A percentile compares a stretch with the other conserved stretches of the same genome.
phyloP scores from a whole-genome alignment of 2,797 vertebrate species.

The Vespertilio murinus region DNA sequence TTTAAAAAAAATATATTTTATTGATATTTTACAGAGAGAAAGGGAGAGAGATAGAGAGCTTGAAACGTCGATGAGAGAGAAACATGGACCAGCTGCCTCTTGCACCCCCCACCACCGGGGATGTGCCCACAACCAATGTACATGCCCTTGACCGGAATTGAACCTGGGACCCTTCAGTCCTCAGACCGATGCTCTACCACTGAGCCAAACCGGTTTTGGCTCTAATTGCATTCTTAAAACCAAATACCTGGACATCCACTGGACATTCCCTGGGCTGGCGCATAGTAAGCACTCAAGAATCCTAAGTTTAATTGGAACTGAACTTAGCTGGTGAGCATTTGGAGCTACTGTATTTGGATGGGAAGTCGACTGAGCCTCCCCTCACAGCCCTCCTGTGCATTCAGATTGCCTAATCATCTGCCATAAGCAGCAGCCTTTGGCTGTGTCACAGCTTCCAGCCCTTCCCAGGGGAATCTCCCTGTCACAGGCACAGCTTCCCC shows the following conservation, averaged over 20 bases:
- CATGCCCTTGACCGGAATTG: too few species aligned
- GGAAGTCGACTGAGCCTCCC: not conserved
- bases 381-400: not conserved
- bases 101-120: too few species aligned
- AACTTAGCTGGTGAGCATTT: not conserved
- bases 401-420: not conserved
- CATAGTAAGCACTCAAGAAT: not conserved
- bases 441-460: not conserved
- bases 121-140: too few species aligned
- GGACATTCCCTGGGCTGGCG: not conserved
- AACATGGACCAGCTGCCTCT: too few species aligned
- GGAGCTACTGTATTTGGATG: not conserved
- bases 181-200: too few species aligned
- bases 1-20: too few species aligned
- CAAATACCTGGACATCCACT: not conserved
- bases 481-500: not conserved
- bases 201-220: too few species aligned
- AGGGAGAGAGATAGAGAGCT: too few species aligned
- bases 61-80: too few species aligned
- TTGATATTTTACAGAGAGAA: too few species aligned
- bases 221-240: constrained; percentile 42
- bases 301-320: not conserved
- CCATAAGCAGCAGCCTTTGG: not conserved
- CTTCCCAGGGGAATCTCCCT: not conserved
- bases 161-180: too few species aligned